Evolutionary conservation across 2,888 invertebrate genomes (phyloP).

Genomic region (Drosophila atripex): DNA sequence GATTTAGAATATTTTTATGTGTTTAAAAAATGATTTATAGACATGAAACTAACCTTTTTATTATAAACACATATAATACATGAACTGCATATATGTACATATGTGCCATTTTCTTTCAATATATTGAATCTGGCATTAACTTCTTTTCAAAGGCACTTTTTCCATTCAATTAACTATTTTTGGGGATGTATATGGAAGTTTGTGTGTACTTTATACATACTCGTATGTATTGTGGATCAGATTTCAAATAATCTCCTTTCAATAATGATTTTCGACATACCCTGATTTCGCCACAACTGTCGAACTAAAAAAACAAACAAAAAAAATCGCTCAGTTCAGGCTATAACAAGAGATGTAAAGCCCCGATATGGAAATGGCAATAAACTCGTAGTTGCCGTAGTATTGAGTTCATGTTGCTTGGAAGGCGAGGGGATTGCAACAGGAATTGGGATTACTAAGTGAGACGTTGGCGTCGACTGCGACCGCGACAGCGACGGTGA

Average conservation of each 20-base stretch:
- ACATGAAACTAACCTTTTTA: no score
- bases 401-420: conserved; percentile 54
- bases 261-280: conserved; percentile 1
- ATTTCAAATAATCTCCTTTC: background rate
- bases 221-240: background rate
- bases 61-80: no score
- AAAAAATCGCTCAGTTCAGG: conserved; percentile 5
- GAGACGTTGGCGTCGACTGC: conserved; percentile 42
- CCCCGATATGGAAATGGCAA: conserved; percentile 79
- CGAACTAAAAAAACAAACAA: background rate
- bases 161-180: background rate
- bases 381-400: conserved; percentile 66
- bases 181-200: background rate
- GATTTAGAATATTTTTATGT: no score
- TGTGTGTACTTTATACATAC: background rate
- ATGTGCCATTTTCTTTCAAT: no score
- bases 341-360: conserved; percentile 62
- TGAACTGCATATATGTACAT: no score
- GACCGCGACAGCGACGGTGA: conserved; percentile 30
- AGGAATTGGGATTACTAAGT: conserved; percentile 72
- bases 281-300: conserved; percentile 29
- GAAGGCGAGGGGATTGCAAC: conserved; percentile 38
- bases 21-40: no score
- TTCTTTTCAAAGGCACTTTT: background rate
- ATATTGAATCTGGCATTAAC: no score